Evolutionary conservation across 2,888 invertebrate genomes (phyloP), one percentile per base, ranked within the genome.

Genomic region (Hydrotaea cyrtoneurina): DNA sequence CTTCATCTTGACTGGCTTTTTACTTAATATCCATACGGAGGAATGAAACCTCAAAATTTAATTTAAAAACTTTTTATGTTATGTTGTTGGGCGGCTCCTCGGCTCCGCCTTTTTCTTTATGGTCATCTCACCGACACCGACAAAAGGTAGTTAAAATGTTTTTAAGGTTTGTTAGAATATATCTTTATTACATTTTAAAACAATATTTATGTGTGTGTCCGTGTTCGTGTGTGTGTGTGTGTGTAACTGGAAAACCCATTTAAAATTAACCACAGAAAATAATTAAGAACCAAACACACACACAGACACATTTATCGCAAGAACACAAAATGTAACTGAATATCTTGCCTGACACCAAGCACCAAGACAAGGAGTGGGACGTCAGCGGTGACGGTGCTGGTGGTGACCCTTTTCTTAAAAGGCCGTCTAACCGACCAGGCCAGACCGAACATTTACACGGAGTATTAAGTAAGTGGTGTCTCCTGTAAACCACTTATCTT

Each of bases 11-110:
- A 19, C 3, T 3, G 57, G 13, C 11, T 19, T 26, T 31, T 31
- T 19, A 15, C 10, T 19, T 43, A 26, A 59, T 59, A 39, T 80
- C 69, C 31, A 7, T 31, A 7, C 31, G n/a, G 15, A 31, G 53
- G 17, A 26, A 71, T 31, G 11, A 78, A 80, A 55, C 79, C 80
- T 55, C 71, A 80, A 62, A 74, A 80, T 75, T 78, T 71, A 75
- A 78, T 71, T 73, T 76, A 62, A 46, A 80, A 74, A 75, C 23
- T 57, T 75, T 78, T 64, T n/a, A 71, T 46, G 62, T 19, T 15
- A 11, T 31, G 8, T 43, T 15, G 50, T 7, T 50, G 0, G 2
- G 50, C 1, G n/a, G n/a, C n/a, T n/a, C n/a, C n/a, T 50, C n/a
- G 50, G n/a, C 43, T 15, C 4, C 15, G 50, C 50, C 50, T 50